Conservation (phyloP, 2,797 vertebrate genomes). For the Fringilla coelebs region DNA sequence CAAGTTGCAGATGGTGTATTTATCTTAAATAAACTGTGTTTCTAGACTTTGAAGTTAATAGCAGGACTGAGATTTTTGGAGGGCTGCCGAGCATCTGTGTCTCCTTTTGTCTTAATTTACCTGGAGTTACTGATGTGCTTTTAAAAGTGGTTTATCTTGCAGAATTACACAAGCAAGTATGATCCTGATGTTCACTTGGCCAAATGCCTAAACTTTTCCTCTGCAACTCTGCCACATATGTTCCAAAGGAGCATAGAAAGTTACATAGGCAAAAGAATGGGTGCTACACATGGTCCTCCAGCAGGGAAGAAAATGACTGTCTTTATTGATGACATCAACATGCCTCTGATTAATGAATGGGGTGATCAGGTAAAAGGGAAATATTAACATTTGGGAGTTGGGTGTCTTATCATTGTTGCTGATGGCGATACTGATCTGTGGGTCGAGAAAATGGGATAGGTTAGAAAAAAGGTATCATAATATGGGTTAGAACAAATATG, state of each 20-base stretch:
- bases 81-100: background rate
- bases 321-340: slow-evolving; percentile 88
- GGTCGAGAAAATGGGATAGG: background rate
- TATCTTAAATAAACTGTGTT: background rate
- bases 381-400: background rate
- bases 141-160: slow-evolving; percentile 15
- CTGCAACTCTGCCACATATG: slow-evolving; percentile 81
- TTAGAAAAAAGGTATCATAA: background rate
- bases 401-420: background rate
- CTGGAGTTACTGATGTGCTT: background rate
- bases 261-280: slow-evolving; percentile 86
- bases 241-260: slow-evolving; percentile 83
- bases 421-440: background rate
- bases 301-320: slow-evolving; percentile 84
- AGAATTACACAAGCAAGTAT: slow-evolving; percentile 81
- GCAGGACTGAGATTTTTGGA: background rate
- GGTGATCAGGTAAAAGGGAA: slow-evolving; percentile 82
- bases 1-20: background rate
- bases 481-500: background rate
- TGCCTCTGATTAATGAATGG: slow-evolving; percentile 89
- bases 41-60: background rate
- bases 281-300: slow-evolving; percentile 82
- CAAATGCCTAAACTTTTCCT: slow-evolving; percentile 84
- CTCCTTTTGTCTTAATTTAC: background rate
- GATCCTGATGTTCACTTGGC: slow-evolving; percentile 79